Percentiles rank a stretch among this genome's conserved stretches.
phyloP scores from a whole-genome alignment of 2,797 vertebrate genomes.

The Poeciliopsis presidionis region DNA sequence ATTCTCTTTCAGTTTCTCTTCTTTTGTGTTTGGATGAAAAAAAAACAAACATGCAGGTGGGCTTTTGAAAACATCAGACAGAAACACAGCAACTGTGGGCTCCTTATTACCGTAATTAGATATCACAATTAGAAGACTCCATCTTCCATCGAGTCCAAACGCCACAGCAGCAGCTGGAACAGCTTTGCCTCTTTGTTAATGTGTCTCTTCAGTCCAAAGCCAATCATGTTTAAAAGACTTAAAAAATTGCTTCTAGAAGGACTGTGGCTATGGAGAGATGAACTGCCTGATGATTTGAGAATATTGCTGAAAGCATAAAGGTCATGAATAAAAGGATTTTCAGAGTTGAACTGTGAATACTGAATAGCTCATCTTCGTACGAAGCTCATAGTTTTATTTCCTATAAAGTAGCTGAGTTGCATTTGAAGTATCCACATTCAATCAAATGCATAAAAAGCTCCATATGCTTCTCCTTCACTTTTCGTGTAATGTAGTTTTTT shows the following conservation, averaged over 20 bases:
- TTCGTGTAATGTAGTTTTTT: neutral
- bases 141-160: slow-evolving; percentile 40
- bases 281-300: slow-evolving; percentile 18
- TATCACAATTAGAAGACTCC: slow-evolving; percentile 64
- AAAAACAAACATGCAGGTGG: slow-evolving; percentile 28
- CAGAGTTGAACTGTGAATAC: neutral
- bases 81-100: slow-evolving; percentile 51
- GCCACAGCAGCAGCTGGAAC: slow-evolving; percentile 53
- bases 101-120: slow-evolving; percentile 65
- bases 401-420: neutral
- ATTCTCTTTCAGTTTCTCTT: slow-evolving; percentile 32
- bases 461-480: neutral
- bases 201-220: slow-evolving; percentile 36
- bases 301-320: neutral
- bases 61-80: slow-evolving; percentile 50
- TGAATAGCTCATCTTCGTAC: neutral
- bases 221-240: slow-evolving; percentile 34
- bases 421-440: neutral
- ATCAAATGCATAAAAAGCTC: neutral
- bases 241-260: slow-evolving; percentile 16
- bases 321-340: neutral
- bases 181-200: slow-evolving; percentile 24
- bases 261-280: slow-evolving; percentile 12
- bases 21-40: slow-evolving; percentile 30
- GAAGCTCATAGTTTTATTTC: neutral